A percentile compares a stretch with the other conserved stretches of the same genome.
Evolutionary conservation across 2,888 invertebrate species (phyloP).

Genomic region (Caenorhabditis afra): DNA sequence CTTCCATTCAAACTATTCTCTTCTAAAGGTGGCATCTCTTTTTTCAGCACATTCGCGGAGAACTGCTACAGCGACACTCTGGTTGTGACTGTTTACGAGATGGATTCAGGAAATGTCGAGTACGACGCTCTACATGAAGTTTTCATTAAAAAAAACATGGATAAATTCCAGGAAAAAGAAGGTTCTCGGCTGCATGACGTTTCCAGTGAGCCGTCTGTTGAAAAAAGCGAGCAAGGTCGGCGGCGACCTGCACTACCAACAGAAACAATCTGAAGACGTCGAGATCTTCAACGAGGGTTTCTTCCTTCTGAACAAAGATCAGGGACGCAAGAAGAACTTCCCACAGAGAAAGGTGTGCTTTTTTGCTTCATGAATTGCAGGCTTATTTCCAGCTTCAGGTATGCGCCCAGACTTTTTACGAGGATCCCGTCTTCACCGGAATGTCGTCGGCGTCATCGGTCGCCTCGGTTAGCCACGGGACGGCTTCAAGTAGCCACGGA

Average conservation of each 20-base stretch:
- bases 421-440: constrained; percentile 68
- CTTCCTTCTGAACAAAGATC: constrained; percentile 68
- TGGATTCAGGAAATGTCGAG: constrained; percentile 47
- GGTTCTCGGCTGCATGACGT: constrained; percentile 74
- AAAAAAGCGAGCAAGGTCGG: constrained; percentile 58
- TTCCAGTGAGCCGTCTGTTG: constrained; percentile 67
- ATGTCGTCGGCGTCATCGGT: constrained; percentile 49
- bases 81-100: constrained; percentile 61
- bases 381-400: constrained; percentile 59
- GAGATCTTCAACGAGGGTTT: constrained; percentile 73
- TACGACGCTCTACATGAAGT: constrained; percentile 1
- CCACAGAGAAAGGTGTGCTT: constrained; percentile 68
- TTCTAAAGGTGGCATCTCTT: neutral
- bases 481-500: constrained; percentile 30
- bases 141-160: neutral
- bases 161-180: constrained; percentile 53
- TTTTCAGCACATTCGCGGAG: constrained; percentile 58
- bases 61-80: constrained; percentile 60
- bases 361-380: no score
- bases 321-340: constrained; percentile 66
- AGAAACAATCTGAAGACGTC: constrained; percentile 40
- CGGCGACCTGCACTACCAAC: constrained; percentile 26
- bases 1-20: neutral
- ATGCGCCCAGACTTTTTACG: constrained; percentile 68
- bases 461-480: constrained; percentile 28